Conservation (phyloP, 92 coral and sea anemone genomes). For the Porites divaricata region DNA sequence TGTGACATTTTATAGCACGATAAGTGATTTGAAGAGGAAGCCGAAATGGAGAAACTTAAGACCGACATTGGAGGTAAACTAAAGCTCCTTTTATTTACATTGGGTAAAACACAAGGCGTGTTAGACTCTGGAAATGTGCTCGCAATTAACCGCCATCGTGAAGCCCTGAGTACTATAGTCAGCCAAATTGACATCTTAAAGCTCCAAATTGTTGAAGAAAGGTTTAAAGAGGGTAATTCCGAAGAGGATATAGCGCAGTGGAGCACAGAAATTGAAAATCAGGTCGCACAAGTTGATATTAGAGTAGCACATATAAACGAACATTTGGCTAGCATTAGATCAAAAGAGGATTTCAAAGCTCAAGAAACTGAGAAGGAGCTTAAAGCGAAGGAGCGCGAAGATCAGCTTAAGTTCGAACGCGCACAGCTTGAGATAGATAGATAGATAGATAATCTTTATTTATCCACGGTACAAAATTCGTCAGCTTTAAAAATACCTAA, state of each 20-base stretch:
- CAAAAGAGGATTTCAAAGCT: not conserved
- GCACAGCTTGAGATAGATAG: slow-evolving; percentile 17
- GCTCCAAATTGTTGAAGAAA: not conserved
- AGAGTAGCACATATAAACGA: not conserved
- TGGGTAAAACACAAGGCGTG: not conserved
- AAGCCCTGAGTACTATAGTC: not conserved
- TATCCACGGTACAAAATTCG: too few relatives aligned
- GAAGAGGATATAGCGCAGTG: not conserved
- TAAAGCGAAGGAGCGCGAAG: slow-evolving; percentile 17
- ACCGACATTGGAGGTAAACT: not conserved
- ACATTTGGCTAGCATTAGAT: not conserved
- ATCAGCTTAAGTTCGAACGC: slow-evolving; percentile 14
- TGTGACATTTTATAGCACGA: too few relatives aligned
- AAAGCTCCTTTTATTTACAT: not conserved
- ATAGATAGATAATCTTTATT: too few relatives aligned
- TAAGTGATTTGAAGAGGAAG: too few relatives aligned
- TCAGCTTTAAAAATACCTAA: too few relatives aligned
- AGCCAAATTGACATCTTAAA: not conserved
- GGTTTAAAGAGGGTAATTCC: not conserved
- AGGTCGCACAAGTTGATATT: not conserved
- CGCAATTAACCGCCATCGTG: not conserved
- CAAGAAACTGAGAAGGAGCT: not conserved
- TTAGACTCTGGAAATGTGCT: not conserved
- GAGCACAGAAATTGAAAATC: not conserved
- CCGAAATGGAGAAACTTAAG: too few relatives aligned